These are phyloP conservation scores for Addax nasomaculatus DNA, from an alignment of 2,113 vertebrate genomes.

Conservation along the genomic window DNA sequence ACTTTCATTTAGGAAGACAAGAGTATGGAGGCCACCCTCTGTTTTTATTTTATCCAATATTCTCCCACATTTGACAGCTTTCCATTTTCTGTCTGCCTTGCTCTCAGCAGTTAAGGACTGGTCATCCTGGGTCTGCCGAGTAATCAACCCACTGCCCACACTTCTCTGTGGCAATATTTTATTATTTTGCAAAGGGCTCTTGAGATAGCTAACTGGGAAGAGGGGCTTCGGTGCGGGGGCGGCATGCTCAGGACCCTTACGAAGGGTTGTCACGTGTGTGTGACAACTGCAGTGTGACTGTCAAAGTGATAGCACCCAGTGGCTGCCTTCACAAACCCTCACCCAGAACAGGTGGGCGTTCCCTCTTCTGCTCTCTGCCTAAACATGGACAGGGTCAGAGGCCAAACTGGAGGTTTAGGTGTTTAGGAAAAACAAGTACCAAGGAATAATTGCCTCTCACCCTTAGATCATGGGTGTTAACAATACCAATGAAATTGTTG, in stretches of 20 bases:
- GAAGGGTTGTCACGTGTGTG: not conserved
- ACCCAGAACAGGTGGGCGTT: not conserved
- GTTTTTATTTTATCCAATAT: not conserved
- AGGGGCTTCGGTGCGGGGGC: fast-evolving
- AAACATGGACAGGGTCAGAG: not conserved
- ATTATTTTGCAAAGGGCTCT: not conserved
- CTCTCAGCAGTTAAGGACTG: not conserved
- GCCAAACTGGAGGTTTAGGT: not conserved
- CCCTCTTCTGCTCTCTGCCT: slow-evolving; percentile 28
- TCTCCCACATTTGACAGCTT: not conserved
- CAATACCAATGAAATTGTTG: fast-evolving
- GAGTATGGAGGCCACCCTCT: not conserved
- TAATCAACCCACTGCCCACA: not conserved
- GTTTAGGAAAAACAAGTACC: not conserved
- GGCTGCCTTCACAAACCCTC: not conserved
- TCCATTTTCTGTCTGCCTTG: not conserved
- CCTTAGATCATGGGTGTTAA: not conserved
- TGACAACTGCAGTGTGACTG: not conserved
- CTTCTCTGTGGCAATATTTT: not conserved
- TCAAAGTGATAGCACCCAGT: not conserved
- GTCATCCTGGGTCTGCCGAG: not conserved
- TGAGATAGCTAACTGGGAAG: not conserved
- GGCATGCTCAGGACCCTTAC: too few relatives aligned
- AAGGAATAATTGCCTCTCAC: fast-evolving
- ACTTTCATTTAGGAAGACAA: not conserved